Evolutionary conservation across 2,888 invertebrate genomes (phyloP).

Genomic region (Blastobasis adustella): DNA sequence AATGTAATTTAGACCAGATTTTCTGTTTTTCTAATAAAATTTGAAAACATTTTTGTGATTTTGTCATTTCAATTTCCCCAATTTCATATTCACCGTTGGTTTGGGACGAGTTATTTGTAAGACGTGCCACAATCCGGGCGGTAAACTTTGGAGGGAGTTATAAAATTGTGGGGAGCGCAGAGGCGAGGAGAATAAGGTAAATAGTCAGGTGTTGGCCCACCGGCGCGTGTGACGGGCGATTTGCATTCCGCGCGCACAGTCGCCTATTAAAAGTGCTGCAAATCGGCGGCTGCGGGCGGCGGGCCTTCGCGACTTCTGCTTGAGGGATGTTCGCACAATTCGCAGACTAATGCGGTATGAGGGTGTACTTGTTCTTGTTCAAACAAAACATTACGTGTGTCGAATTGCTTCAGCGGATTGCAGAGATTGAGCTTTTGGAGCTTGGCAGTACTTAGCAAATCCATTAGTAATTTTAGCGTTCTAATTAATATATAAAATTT

Average conservation of each 20-base stretch:
- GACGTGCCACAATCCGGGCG: conserved; percentile 42
- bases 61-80: neutral
- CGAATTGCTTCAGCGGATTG: no score
- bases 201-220: conserved; percentile 51
- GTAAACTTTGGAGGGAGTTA: conserved; percentile 44
- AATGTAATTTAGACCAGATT: no score
- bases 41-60: no score
- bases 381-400: no score
- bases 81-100: neutral
- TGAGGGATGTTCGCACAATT: conserved; percentile 14
- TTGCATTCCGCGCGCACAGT: conserved; percentile 46
- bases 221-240: conserved; percentile 33
- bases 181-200: conserved; percentile 45
- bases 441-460: no score
- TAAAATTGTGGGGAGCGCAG: conserved; percentile 44
- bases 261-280: conserved; percentile 49
- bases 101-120: conserved; percentile 41
- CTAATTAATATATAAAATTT: no score
- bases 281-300: conserved; percentile 23
- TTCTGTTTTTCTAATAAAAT: no score
- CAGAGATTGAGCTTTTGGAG: no score
- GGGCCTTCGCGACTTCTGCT: conserved; percentile 9
- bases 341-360: neutral
- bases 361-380: neutral
- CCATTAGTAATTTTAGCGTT: no score